Evolutionary conservation across 2,113 vertebrate genomes (phyloP), one percentile per base, ranked within the genome.

Genomic region (Hippocampus guttulatus): DNA sequence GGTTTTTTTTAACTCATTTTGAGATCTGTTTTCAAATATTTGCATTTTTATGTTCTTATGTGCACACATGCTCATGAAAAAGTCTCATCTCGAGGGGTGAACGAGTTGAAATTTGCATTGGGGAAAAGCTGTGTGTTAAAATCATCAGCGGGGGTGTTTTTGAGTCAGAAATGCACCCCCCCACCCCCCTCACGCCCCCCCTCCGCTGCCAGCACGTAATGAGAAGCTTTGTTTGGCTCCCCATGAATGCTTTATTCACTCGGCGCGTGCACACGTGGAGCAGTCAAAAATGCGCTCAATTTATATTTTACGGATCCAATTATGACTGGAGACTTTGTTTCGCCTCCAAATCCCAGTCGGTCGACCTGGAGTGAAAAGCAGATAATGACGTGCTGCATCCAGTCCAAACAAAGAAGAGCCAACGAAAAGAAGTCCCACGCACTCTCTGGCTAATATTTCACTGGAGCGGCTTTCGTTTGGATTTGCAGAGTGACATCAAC

Each of bases 341-440:
- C 74, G 38, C 23, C 23, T 10, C n/a, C 33, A 38, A 43, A 47
- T 55, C 67, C 72, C 71, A 78, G 85, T 55, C 69, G 68, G 77
- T 70, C 74, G 84, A 82, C 68, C 67, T 84, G 85, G 71, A 68
- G 72, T 11, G 16, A 80, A 79, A 75, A 58, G 77, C 73, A 64
- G 75, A 75, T 76, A 83, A 85, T 84, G 84, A 74, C 71, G 69
- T 54, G 77, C 77, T 76, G 68, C 81, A 76, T 87, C 77, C 80
- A 81, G 83, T 80, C 79, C 67, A 82, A 85, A 83, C 84, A 79
- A 78, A 82, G 66, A 74, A 75, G 81, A 65, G 14, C 64, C 41
- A 25, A 27, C 25, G 43, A 65, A 65, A 27, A 38, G 9, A 45
- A 14, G 40, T 43, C 40, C 40, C 63, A 64, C 63, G 15, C 7